A percentile compares a stretch with the other conserved stretches of the same genome.
Evolutionary conservation across 2,797 vertebrate genomes (phyloP).

Genomic region (Chaetophractus vellerosus): DNA sequence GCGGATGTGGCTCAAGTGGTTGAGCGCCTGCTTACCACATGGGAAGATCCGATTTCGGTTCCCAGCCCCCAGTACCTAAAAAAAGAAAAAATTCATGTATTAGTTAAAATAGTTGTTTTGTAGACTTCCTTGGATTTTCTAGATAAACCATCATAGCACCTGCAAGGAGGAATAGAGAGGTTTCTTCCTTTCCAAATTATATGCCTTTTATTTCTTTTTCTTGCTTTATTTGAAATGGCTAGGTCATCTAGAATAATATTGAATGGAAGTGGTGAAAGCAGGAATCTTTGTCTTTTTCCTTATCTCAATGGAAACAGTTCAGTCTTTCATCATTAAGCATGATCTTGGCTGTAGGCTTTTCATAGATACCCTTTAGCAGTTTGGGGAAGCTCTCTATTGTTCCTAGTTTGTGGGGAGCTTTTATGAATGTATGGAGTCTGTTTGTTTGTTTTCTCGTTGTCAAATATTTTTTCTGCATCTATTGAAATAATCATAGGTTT

Average conservation of each 20-base stretch:
- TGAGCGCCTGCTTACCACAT: too few relatives aligned
- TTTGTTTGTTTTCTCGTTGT: not conserved
- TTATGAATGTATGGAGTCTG: not conserved
- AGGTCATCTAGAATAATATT: not conserved
- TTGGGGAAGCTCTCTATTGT: not conserved
- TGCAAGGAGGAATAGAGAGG: not conserved
- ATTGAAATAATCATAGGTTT: not conserved
- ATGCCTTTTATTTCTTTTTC: not conserved
- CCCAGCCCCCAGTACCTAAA: too few relatives aligned
- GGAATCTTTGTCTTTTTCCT: not conserved
- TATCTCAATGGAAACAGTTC: not conserved
- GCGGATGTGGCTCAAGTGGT: too few relatives aligned
- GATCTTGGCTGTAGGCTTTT: not conserved
- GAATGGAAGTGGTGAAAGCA: not conserved
- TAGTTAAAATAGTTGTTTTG: not conserved
- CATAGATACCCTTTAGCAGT: not conserved
- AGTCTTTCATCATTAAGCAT: not conserved
- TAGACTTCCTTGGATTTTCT: not conserved
- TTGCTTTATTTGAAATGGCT: conserved; percentile 1
- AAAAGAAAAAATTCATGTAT: not conserved
- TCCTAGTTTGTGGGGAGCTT: not conserved
- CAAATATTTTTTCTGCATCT: not conserved
- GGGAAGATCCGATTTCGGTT: too few relatives aligned
- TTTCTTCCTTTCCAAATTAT: not conserved
- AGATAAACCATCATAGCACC: not conserved